phyloP scores from a whole-genome alignment of 2,888 invertebrate genomes.

The Lampropteryx suffumata region DNA sequence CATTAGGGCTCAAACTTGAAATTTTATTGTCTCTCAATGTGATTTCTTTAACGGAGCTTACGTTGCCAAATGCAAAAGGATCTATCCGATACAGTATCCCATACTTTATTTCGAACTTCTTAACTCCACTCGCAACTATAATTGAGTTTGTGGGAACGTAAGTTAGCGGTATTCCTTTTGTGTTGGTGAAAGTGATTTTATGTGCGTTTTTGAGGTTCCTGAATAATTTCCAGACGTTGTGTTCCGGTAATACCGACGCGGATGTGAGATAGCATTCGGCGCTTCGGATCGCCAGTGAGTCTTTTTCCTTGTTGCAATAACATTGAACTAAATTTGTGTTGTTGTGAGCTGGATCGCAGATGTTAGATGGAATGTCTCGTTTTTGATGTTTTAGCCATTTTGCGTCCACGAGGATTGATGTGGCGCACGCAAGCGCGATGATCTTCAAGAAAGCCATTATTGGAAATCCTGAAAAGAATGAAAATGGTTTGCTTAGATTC shows the following conservation, averaged over 20 bases:
- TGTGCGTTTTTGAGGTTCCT: conserved; percentile 83
- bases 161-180: conserved; percentile 84
- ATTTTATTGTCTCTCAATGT: conserved; percentile 87
- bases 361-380: conserved; percentile 46
- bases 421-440: conserved; percentile 47
- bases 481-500: background rate
- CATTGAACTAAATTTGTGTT: conserved; percentile 64
- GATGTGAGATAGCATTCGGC: conserved; percentile 88
- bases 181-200: conserved; percentile 86
- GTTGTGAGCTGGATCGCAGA: conserved; percentile 61
- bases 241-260: conserved; percentile 79
- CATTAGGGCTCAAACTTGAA: conserved; percentile 82
- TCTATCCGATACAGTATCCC: conserved; percentile 86
- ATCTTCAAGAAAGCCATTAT: conserved; percentile 56
- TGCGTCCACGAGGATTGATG: conserved; percentile 54
- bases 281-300: conserved; percentile 71
- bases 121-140: conserved; percentile 80
- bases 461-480: conserved; percentile 51
- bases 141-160: conserved; percentile 87
- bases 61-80: conserved; percentile 88
- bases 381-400: conserved; percentile 52
- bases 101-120: conserved; percentile 85
- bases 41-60: conserved; percentile 85
- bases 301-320: conserved; percentile 53
- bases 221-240: conserved; percentile 86